These are phyloP conservation scores for Gymnarchus niloticus DNA, from an alignment of 2,113 vertebrate species.

Conservation along the genomic window DNA sequence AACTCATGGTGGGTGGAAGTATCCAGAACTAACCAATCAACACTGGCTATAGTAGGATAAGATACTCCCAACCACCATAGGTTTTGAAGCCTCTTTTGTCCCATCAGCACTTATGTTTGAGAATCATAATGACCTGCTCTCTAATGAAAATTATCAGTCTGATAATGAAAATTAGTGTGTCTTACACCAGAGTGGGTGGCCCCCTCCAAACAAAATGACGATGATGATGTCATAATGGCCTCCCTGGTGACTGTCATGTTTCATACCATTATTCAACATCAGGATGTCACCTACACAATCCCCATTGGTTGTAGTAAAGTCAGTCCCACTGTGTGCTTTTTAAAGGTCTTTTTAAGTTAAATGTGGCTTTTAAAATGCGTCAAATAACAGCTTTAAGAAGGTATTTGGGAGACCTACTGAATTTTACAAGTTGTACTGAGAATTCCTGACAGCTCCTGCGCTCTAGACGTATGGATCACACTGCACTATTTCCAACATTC, in stretches of 20 bases:
- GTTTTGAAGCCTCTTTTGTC: no score
- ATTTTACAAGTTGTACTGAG: background rate
- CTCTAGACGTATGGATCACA: conserved; percentile 25
- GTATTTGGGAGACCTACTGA: background rate
- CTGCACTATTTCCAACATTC: conserved; percentile 18
- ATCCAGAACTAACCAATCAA: no score
- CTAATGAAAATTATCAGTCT: background rate
- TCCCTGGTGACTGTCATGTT: background rate
- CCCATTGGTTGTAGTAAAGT: background rate
- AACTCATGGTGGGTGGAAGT: no score
- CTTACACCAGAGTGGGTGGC: background rate
- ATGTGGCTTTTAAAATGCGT: no score
- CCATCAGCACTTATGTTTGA: no score
- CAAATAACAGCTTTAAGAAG: background rate
- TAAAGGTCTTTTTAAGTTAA: background rate
- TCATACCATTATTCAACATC: background rate
- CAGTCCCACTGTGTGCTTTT: background rate
- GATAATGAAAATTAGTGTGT: background rate
- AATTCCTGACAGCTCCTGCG: background rate
- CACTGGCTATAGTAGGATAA: no score
- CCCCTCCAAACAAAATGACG: background rate
- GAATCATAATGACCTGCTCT: background rate
- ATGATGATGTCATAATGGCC: background rate
- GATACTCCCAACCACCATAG: no score
- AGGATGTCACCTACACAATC: background rate